These are phyloP conservation scores for Ptyas mucosa DNA, from an alignment of 2,113 vertebrate genomes.

Conservation along the genomic window DNA sequence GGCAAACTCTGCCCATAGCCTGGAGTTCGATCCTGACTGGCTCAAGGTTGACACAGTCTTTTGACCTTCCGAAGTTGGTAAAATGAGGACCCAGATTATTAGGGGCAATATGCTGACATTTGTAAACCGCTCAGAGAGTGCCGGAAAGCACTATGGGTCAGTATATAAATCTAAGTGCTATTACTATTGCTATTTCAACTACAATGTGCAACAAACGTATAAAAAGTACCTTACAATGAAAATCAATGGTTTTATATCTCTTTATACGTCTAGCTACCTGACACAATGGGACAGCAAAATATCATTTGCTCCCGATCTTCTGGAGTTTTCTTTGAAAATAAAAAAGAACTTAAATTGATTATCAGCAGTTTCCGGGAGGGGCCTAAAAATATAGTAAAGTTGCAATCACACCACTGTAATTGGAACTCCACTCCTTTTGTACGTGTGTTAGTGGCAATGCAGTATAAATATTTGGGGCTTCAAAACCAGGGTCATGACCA, in stretches of 20 bases:
- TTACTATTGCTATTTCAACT: background rate
- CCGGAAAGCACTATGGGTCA: background rate
- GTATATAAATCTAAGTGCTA: background rate
- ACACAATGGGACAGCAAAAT: background rate
- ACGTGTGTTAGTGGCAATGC: background rate
- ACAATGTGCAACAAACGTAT: background rate
- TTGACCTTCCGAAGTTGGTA: background rate
- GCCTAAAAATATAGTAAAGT: background rate
- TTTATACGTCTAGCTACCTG: background rate
- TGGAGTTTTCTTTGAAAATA: background rate
- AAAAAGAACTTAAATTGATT: background rate
- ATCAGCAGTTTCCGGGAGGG: background rate
- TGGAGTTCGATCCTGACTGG: background rate
- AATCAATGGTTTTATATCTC: background rate
- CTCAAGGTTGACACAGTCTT: background rate
- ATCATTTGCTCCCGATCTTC: background rate
- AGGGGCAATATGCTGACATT: background rate
- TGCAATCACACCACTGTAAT: background rate
- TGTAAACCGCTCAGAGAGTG: background rate
- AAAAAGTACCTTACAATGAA: background rate
- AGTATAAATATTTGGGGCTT: background rate
- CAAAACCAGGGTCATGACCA: background rate
- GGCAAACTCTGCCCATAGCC: background rate
- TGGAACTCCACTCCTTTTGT: background rate
- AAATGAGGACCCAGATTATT: background rate